These are phyloP conservation scores for Ruditapes philippinarum DNA, from an alignment of 1,140 invertebrate genomes.

Conservation along the genomic window DNA sequence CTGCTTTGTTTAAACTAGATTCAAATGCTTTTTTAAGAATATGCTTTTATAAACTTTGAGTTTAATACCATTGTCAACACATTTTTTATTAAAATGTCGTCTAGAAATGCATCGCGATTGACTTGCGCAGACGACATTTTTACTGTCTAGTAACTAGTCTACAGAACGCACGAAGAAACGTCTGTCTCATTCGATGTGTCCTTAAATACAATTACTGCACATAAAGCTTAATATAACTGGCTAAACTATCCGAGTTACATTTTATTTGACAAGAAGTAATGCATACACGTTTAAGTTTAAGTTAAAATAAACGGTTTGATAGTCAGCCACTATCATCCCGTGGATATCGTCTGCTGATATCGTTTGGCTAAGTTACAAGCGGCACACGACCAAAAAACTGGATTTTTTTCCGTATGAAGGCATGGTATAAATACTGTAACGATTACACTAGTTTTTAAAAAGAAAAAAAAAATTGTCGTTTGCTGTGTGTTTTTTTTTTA, in stretches of 20 bases:
- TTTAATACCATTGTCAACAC: too few relatives aligned
- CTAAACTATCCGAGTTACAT: constrained; percentile 29
- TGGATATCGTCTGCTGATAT: constrained; percentile 23
- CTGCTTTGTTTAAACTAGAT: too few relatives aligned
- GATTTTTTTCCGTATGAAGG: background rate
- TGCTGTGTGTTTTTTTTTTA: background rate
- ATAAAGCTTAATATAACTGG: constrained; percentile 23
- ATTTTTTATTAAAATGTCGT: too few relatives aligned
- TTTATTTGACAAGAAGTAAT: constrained; percentile 28
- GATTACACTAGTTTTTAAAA: background rate
- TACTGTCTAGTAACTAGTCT: too few relatives aligned
- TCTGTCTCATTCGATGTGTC: background rate
- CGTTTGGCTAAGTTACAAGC: background rate
- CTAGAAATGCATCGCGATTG: too few relatives aligned
- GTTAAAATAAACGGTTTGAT: constrained; percentile 35
- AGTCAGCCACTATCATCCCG: constrained; percentile 23
- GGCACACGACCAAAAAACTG: constrained; percentile 49
- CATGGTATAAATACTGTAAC: constrained; percentile 30
- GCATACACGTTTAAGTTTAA: constrained; percentile 20
- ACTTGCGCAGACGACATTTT: too few relatives aligned
- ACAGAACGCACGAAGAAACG: too few relatives aligned
- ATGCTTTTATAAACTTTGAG: too few relatives aligned
- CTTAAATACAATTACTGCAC: constrained; percentile 2
- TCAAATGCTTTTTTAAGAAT: too few relatives aligned
- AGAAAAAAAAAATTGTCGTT: background rate